Evolutionary conservation across 2,888 invertebrate species (phyloP).

Genomic region (Ectemnius lituratus): DNA sequence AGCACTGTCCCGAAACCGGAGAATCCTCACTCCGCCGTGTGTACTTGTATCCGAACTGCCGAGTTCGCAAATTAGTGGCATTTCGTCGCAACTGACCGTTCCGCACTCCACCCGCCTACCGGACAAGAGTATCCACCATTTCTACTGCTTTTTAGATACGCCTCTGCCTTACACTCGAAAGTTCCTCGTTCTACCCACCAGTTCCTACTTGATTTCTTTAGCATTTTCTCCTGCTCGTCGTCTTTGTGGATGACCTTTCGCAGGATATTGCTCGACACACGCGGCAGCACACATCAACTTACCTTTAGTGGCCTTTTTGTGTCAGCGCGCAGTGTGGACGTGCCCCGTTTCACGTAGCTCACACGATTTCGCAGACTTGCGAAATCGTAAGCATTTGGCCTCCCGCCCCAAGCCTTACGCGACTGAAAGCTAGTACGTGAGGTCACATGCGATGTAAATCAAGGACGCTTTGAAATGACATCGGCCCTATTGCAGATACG

Average conservation of each 20-base stretch:
- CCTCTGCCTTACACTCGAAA: background rate
- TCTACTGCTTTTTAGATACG: background rate
- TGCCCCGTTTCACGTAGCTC: too few relatives aligned
- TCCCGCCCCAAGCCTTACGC: too few relatives aligned
- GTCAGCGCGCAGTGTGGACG: too few relatives aligned
- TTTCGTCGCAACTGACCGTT: constrained; percentile 25
- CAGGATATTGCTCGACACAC: background rate
- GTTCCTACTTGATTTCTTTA: constrained; percentile 4
- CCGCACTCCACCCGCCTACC: background rate
- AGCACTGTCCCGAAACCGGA: constrained; percentile 31
- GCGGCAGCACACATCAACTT: too few relatives aligned
- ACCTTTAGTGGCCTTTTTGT: too few relatives aligned
- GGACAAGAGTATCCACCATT: too few relatives aligned
- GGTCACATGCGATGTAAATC: too few relatives aligned
- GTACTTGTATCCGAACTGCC: constrained; percentile 22
- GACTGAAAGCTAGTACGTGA: too few relatives aligned
- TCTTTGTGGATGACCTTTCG: constrained; percentile 9
- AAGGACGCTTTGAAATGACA: too few relatives aligned
- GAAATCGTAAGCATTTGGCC: too few relatives aligned
- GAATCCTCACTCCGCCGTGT: constrained; percentile 28
- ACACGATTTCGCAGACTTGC: too few relatives aligned
- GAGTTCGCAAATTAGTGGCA: constrained; percentile 48
- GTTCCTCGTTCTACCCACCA: background rate
- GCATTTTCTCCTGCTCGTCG: constrained; percentile 24
- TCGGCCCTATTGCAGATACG: too few relatives aligned